Percentiles rank a stretch among this genome's conserved stretches.
These are phyloP conservation scores for Seladonia tumulorum DNA, from an alignment of 2,888 invertebrate genomes.

Conservation along the genomic window DNA sequence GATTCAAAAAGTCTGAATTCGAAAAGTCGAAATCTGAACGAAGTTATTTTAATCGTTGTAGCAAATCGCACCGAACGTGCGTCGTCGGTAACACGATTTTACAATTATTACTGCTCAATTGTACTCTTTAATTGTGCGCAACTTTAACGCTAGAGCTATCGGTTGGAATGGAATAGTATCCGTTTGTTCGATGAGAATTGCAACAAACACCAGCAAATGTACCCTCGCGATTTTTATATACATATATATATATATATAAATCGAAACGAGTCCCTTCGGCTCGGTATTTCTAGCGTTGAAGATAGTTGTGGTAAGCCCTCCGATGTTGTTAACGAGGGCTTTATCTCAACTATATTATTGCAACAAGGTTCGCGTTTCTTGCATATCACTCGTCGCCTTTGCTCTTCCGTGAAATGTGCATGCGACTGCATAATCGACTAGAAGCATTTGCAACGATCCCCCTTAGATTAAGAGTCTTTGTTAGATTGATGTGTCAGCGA, in stretches of 20 bases:
- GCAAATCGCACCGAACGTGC: constrained; percentile 1
- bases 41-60: background rate
- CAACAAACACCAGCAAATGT: background rate
- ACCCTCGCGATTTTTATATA: background rate
- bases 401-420: constrained; percentile 16
- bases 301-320: background rate
- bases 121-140: constrained; percentile 30
- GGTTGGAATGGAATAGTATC: background rate
- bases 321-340: constrained; percentile 9
- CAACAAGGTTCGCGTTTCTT: constrained; percentile 43
- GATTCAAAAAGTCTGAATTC: background rate
- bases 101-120: constrained; percentile 45
- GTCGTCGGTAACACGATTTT: background rate
- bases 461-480: constrained; percentile 19
- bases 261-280: background rate
- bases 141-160: constrained; percentile 9
- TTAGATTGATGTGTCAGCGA: constrained; percentile 8
- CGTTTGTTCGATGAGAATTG: background rate
- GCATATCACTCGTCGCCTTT: constrained; percentile 39
- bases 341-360: constrained; percentile 14
- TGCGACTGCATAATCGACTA: constrained; percentile 18
- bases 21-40: background rate
- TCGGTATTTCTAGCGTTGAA: constrained; percentile 2
- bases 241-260: background rate
- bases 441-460: constrained; percentile 18